A percentile compares a stretch with the other conserved stretches of the same genome.
These are phyloP conservation scores for Sphaerodactylus townsendi DNA, from an alignment of 2,113 vertebrate species.

Conservation along the genomic window DNA sequence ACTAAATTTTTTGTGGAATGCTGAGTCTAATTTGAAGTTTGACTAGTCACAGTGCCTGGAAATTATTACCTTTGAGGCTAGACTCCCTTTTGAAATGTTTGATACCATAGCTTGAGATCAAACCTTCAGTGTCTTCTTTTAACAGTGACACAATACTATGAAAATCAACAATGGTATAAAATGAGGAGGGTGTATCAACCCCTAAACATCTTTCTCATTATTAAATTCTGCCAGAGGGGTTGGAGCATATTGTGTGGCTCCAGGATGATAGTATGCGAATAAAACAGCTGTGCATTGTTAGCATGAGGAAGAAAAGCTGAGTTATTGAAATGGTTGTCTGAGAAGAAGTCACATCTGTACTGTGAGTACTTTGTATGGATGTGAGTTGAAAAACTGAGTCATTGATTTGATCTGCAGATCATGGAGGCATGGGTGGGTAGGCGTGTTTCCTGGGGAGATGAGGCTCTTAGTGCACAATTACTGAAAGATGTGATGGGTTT, in stretches of 20 bases:
- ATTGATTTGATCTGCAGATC: neutral
- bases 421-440: neutral
- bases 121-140: neutral
- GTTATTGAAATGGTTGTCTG: slow-evolving; percentile 1
- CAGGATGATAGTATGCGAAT: neutral
- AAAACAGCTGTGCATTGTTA: neutral
- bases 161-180: neutral
- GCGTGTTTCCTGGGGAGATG: neutral
- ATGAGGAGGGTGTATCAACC: neutral
- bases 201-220: neutral
- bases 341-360: slow-evolving; percentile 18
- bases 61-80: neutral
- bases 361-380: slow-evolving; percentile 35
- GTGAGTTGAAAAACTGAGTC: neutral
- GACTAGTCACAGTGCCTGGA: neutral
- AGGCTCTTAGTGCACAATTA: neutral
- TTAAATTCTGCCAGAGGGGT: neutral
- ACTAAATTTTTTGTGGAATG: neutral
- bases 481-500: neutral
- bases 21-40: neutral
- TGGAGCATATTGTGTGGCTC: neutral
- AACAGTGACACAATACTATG: too few species aligned
- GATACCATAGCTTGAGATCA: neutral
- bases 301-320: neutral
- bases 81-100: neutral